Evolutionary conservation across 2,113 vertebrate genomes (phyloP).

Genomic region (Nycticryphes semicollaris): DNA sequence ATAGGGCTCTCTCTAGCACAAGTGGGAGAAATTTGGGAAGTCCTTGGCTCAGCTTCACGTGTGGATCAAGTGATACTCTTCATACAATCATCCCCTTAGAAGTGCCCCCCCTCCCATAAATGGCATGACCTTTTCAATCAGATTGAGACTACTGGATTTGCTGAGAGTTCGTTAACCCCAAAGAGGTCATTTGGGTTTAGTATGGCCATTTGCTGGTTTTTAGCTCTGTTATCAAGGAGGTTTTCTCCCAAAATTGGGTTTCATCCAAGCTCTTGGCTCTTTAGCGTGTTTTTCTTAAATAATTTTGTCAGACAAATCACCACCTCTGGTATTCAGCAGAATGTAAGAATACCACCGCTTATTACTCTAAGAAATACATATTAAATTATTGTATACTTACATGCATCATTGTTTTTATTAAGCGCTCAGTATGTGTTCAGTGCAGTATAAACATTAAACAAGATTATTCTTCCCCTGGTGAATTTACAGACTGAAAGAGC

Average conservation of each 20-base stretch:
- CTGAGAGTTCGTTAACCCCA: neutral
- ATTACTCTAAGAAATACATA: neutral
- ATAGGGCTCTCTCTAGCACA: neutral
- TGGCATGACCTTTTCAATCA: neutral
- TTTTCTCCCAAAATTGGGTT: neutral
- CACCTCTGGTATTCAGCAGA: neutral
- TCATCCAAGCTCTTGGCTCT: neutral
- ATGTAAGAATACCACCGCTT: neutral
- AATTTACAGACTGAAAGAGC: neutral
- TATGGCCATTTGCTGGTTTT: neutral
- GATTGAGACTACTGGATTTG: neutral
- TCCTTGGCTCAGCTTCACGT: neutral
- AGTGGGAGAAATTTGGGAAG: neutral
- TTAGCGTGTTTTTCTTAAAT: neutral
- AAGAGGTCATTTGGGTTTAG: neutral
- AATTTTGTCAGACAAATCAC: neutral
- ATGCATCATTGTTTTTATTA: conserved; percentile 24
- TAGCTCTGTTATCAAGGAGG: neutral
- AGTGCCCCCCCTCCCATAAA: neutral
- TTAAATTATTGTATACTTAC: neutral
- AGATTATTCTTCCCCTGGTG: neutral
- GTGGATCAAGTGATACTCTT: neutral
- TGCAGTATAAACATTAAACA: conserved; percentile 12
- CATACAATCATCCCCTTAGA: neutral
- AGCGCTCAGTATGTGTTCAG: neutral